Percentiles rank a stretch among this genome's conserved stretches.
Evolutionary conservation across 2,888 invertebrate species (phyloP).

Genomic region (Campopleginae sp.): DNA sequence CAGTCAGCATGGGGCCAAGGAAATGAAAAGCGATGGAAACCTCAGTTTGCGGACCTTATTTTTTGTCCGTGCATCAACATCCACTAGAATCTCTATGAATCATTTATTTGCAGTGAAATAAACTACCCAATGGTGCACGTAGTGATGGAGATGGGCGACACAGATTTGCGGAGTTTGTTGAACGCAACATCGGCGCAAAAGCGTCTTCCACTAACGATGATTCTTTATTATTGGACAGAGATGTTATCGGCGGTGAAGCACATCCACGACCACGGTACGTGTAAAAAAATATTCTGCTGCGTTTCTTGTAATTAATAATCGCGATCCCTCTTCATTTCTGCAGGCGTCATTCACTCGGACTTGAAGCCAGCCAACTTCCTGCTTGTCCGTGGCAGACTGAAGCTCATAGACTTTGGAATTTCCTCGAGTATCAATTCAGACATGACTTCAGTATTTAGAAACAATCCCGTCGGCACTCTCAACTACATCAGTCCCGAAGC

Average conservation of each 20-base stretch:
- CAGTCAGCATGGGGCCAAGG: too few species aligned
- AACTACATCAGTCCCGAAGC: conserved; percentile 99
- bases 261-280: conserved; percentile 93
- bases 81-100: neutral
- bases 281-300: neutral
- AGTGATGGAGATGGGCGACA: conserved; percentile 97
- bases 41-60: neutral
- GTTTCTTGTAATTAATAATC: neutral
- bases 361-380: conserved; percentile 98
- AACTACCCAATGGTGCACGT: conserved; percentile 87
- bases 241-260: conserved; percentile 96
- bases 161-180: conserved; percentile 93
- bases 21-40: too few species aligned
- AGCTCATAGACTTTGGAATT: conserved; percentile 99
- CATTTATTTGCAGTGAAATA: conserved; percentile 88
- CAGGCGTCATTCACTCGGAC: conserved; percentile 98
- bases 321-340: conserved; percentile 66
- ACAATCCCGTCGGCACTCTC: conserved; percentile 93
- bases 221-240: conserved; percentile 96
- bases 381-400: conserved; percentile 92
- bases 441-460: conserved; percentile 94
- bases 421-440: conserved; percentile 94
- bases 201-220: conserved; percentile 89
- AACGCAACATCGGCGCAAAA: conserved; percentile 84
- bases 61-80: neutral